These are phyloP conservation scores for Latrodectus elegans DNA, from an alignment of 2,888 invertebrate species.

Conservation along the genomic window DNA sequence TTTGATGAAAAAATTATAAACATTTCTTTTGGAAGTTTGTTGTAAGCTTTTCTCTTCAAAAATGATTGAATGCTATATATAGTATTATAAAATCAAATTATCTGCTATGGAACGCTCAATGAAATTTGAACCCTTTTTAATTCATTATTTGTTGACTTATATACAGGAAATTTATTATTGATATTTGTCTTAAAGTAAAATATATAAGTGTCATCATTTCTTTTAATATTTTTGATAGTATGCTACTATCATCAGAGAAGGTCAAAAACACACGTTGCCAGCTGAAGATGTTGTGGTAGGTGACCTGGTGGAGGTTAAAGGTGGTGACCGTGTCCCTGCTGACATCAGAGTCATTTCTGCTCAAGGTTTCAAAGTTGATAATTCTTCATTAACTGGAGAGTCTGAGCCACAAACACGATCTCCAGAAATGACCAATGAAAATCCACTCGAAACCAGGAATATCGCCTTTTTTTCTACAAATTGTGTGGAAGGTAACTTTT, in stretches of 20 bases:
- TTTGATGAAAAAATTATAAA: too few species aligned
- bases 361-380: slow-evolving; percentile 96
- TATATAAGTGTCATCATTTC: too few species aligned
- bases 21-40: too few species aligned
- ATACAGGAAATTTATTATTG: too few species aligned
- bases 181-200: too few species aligned
- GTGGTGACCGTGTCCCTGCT: slow-evolving; percentile 98
- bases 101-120: too few species aligned
- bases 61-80: too few species aligned
- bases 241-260: slow-evolving; percentile 84
- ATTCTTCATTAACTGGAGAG: slow-evolving; percentile 95
- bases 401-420: slow-evolving; percentile 94
- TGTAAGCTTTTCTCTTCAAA: too few species aligned
- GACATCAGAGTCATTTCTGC: slow-evolving; percentile 96
- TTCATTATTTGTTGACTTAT: too few species aligned
- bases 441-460: slow-evolving; percentile 95
- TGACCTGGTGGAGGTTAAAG: slow-evolving; percentile 98
- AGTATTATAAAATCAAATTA: too few species aligned
- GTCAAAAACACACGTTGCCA: slow-evolving; percentile 77
- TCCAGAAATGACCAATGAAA: slow-evolving; percentile 93
- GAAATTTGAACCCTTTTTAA: too few species aligned
- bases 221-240: slow-evolving; percentile 78
- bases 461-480: slow-evolving; percentile 97
- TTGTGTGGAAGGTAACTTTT: slow-evolving; percentile 85
- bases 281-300: slow-evolving; percentile 91